These are phyloP conservation scores for Sylvicapra grimmia DNA, from an alignment of 2,113 vertebrate species.

Conservation along the genomic window DNA sequence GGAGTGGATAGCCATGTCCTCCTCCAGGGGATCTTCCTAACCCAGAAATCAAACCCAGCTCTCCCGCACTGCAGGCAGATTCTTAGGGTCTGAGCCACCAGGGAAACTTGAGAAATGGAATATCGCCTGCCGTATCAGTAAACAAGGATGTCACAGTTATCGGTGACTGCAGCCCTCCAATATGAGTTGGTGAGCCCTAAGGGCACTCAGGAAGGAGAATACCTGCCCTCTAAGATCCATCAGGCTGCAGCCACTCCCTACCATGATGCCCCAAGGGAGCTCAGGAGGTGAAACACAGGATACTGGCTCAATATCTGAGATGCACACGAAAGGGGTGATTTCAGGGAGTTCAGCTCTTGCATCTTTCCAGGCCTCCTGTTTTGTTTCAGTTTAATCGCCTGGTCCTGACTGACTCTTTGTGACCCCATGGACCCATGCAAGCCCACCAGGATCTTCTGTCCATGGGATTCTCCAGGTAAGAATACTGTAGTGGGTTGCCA, in stretches of 20 bases:
- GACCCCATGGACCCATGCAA: background rate
- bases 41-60: background rate
- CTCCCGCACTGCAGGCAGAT: background rate
- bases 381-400: accelerated
- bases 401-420: background rate
- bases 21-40: background rate
- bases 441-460: background rate
- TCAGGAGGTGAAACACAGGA: background rate
- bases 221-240: background rate
- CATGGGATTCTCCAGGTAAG: background rate
- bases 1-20: background rate
- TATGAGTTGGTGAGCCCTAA: background rate
- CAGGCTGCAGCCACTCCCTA: background rate
- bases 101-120: background rate
- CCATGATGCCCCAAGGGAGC: background rate
- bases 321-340: background rate
- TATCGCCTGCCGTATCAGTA: background rate
- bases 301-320: background rate
- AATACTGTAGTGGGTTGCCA: background rate
- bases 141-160: background rate
- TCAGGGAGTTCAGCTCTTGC: background rate
- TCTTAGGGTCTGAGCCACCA: background rate
- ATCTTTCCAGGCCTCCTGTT: background rate
- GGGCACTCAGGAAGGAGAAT: background rate
- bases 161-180: background rate